phyloP scores from a whole-genome alignment of 2,113 vertebrate genomes.

The Zonotrichia leucophrys region DNA sequence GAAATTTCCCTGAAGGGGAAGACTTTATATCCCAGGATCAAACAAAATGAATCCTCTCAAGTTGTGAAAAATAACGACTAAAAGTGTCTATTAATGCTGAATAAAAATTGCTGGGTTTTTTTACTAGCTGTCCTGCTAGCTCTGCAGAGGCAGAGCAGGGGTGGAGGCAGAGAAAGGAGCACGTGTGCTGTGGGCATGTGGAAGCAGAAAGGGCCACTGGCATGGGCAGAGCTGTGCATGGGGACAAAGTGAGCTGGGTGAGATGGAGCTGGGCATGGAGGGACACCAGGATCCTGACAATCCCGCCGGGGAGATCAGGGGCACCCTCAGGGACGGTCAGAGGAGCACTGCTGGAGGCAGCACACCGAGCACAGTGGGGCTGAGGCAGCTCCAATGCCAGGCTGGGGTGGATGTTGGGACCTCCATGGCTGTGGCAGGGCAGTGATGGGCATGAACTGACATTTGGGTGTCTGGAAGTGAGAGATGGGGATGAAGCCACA shows the following conservation, averaged over 20 bases:
- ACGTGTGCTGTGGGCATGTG: rapidly evolving
- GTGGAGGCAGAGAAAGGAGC: not conserved
- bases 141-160: not conserved
- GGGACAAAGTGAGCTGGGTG: rapidly evolving
- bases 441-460: rapidly evolving
- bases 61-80: constrained; percentile 26
- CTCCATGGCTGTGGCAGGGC: rapidly evolving
- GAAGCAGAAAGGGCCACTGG: rapidly evolving
- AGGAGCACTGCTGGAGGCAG: rapidly evolving
- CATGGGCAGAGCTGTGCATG: rapidly evolving
- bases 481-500: too few relatives aligned
- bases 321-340: rapidly evolving
- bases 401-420: not conserved
- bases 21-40: constrained; percentile 21
- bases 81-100: not conserved
- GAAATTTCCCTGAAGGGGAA: constrained; percentile 26
- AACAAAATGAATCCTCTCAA: constrained; percentile 3
- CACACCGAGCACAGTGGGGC: rapidly evolving
- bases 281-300: not conserved
- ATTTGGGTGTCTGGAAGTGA: not conserved
- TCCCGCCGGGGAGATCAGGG: too few relatives aligned
- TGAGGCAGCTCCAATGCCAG: rapidly evolving
- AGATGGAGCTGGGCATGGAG: too few relatives aligned
- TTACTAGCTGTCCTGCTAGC: not conserved
- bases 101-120: not conserved